Evolutionary conservation across 2,797 vertebrate species (phyloP), one percentile per base, ranked within the genome.

Genomic region (Hydrocynus forskahlii): DNA sequence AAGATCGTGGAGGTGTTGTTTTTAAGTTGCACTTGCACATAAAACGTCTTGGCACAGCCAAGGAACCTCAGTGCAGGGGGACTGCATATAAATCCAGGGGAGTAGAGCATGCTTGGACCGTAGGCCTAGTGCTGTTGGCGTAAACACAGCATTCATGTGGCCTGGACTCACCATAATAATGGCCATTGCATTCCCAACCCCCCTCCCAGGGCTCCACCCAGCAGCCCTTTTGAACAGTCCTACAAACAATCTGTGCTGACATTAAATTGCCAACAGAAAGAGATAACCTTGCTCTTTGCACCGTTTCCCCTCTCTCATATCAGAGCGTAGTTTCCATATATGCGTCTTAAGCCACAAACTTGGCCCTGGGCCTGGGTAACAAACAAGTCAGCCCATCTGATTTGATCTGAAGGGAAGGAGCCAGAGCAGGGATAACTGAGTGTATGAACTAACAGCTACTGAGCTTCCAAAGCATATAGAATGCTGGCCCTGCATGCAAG

Each of bases 141-240:
- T 89, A 88, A 91, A 91, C 86, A 87, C 80, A 79, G 76, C 85
- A 90, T 87, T 92, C 86, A 88, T 90, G 90, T 87, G 85, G 89
- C 88, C 88, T 21, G 7, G 66, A 45, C 38, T 68, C 7, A 10
- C 35, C 63, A 66, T 17, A 66, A 66, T 66, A 66, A 66, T 66
- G 35, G 63, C 5, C 17, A 2, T 7, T 19, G 7, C 17, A 8
- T 38, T 66, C 14, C 63, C 63, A 29, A 16, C 25, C 60, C 60
- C 60, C 60, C 60, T 3, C 60, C 8, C 60, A 9, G 35, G 17
- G 63, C 63, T 35, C 38, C 63, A 40, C 63, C 63, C 35, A 66
- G 63, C 38, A 40, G 35, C 40, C 17, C 63, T 40, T 66, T 66
- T 66, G 63, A 40, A 35, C 35, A 63, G 62, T 16, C 62, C 1